Evolutionary conservation across 2,113 vertebrate genomes (phyloP), one percentile per base, ranked within the genome.

Genomic region (Oxygymnocypris stewartii): DNA sequence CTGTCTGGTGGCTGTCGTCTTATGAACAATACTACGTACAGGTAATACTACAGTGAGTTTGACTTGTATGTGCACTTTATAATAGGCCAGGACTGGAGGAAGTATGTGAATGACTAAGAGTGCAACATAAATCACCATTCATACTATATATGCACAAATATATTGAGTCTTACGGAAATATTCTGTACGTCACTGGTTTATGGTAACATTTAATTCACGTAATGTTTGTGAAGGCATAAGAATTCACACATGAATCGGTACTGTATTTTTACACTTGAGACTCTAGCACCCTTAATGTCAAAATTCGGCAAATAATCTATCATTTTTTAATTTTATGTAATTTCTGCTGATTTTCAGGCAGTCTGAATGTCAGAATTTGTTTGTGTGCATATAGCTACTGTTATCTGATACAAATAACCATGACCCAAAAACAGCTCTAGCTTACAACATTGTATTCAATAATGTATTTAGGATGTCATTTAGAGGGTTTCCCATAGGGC

Each of bases 151-250:
- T 35, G 89, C 76, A 85, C 42, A 84, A 88, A 73, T 89, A n/a
- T 88, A 88, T 23, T 90, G 77, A 94, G 93, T 94, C 92, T 93
- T 94, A 93, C 10, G 44, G 83, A 78, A 65, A 79, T 44, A 84
- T 37, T 40, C 31, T 89, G 86, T 89, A 88, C 71, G n/a, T 8
- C 77, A 37, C 86, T 88, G 40, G 54, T 81, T 81, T 28, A 42
- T 57, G 37, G 47, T 51, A 57, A 54, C 49, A 86, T 88, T 84
- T 18, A 65, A 42, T 88, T 74, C 54, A 85, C 47, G 16, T 85
- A 57, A 85, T 61, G 78, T 79, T 86, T 81, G 75, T 83, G 85
- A 73, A n/a, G 57, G 12, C 71, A 82, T 85, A 59, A 44, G 18
- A 86, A 65, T 75, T 35, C 42, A 65, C 59, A 63, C 51, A 47